phyloP scores from a whole-genome alignment of 1,140 invertebrate species.

The Ephestia elutella region DNA sequence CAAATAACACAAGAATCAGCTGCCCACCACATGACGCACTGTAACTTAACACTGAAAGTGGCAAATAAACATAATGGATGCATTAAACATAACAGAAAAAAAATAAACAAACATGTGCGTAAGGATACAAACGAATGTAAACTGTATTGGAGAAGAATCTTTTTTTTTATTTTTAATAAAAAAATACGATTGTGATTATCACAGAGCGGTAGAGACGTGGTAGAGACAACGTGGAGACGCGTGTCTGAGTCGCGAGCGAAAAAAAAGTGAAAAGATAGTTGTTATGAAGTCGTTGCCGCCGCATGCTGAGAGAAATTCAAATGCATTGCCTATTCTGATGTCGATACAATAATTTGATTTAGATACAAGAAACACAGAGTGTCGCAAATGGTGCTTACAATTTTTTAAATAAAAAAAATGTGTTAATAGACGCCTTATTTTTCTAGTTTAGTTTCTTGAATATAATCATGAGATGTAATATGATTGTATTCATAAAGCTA shows the following conservation, averaged over 20 bases:
- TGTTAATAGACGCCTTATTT: too few relatives aligned
- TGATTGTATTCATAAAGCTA: too few relatives aligned
- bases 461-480: too few relatives aligned
- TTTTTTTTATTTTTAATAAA: constrained; percentile 30
- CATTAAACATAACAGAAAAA: constrained; percentile 44
- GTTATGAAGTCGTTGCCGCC: constrained; percentile 38
- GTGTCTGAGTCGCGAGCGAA: constrained; percentile 48
- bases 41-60: constrained; percentile 65
- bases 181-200: constrained; percentile 39
- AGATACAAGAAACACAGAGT: background rate
- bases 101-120: constrained; percentile 38
- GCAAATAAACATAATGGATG: constrained; percentile 58
- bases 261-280: constrained; percentile 68
- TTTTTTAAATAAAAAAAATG: too few relatives aligned
- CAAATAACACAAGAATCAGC: constrained; percentile 58
- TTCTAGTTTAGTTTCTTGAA: too few relatives aligned
- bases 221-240: constrained; percentile 33
- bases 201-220: constrained; percentile 32
- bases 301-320: constrained; percentile 56
- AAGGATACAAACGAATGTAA: constrained; percentile 20
- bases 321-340: constrained; percentile 30
- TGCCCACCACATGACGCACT: constrained; percentile 65
- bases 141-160: constrained; percentile 22
- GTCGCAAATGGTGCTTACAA: too few relatives aligned
- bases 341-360: constrained; percentile 11